Percentiles rank a stretch among this genome's conserved stretches.
Conservation (phyloP, 2,113 vertebrate genomes). For the Cyanistes caeruleus region DNA sequence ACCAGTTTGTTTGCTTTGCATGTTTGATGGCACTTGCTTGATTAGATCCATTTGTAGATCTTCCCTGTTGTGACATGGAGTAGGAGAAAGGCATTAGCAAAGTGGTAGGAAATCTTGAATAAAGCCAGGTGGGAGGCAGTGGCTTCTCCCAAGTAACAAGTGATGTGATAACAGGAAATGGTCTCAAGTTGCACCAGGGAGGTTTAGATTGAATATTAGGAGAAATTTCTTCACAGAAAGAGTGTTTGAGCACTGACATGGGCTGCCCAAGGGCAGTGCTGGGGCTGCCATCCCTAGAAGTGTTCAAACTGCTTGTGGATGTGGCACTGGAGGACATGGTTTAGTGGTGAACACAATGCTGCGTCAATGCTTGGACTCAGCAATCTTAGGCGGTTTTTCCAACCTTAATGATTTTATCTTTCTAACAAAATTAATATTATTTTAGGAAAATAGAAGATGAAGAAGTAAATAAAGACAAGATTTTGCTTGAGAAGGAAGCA, state of each 20-base stretch:
- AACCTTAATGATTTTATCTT: background rate
- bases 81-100: background rate
- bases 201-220: background rate
- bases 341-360: background rate
- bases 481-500: conserved; percentile 96
- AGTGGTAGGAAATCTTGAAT: background rate
- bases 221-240: background rate
- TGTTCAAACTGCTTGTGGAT: background rate
- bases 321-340: background rate
- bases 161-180: fast-evolving
- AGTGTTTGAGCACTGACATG: background rate
- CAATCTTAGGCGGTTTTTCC: background rate
- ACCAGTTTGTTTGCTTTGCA: background rate
- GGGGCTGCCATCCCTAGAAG: background rate
- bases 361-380: background rate
- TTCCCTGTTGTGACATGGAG: background rate
- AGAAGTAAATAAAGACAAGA: conserved; percentile 96
- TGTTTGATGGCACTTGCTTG: background rate
- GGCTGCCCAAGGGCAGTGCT: background rate
- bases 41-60: background rate
- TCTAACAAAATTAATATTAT: background rate
- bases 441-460: conserved; percentile 91
- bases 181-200: background rate
- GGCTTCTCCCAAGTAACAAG: background rate
- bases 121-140: background rate